phyloP scores from a whole-genome alignment of 1,140 invertebrate species.

The Stegodyphus mimosarum region DNA sequence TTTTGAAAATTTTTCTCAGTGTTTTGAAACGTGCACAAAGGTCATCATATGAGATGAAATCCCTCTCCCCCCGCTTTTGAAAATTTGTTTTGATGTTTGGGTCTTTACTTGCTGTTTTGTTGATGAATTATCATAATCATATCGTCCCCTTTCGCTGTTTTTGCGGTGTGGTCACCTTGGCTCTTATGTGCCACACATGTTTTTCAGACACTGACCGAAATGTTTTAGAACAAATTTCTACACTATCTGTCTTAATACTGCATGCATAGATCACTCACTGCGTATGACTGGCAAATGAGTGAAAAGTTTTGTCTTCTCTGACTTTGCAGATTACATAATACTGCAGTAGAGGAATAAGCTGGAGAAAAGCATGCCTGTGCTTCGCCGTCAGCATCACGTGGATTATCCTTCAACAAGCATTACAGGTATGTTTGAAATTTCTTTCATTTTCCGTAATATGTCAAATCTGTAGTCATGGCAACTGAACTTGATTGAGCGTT shows the following conservation, averaged over 20 bases:
- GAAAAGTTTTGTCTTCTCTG: too few species aligned
- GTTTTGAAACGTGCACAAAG: constrained; percentile 42
- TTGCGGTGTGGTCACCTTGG: background rate
- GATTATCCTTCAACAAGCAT: background rate
- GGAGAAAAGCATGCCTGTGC: constrained; percentile 2
- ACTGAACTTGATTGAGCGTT: too few species aligned
- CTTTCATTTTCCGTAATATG: too few species aligned
- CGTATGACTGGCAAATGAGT: too few species aligned
- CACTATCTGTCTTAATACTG: too few species aligned
- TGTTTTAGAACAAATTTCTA: too few species aligned
- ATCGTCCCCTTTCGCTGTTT: background rate
- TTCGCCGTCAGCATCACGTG: background rate
- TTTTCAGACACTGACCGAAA: too few species aligned
- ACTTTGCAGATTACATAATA: too few species aligned
- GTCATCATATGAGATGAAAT: constrained; percentile 18
- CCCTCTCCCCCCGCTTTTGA: constrained; percentile 1
- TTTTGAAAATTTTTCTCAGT: background rate
- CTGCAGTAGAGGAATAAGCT: too few species aligned
- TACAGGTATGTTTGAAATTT: background rate
- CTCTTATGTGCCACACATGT: too few species aligned
- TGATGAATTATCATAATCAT: constrained; percentile 19
- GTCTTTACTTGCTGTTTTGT: background rate
- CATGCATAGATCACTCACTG: too few species aligned
- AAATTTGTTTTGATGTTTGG: constrained; percentile 28
- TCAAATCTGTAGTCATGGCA: too few species aligned